These are phyloP conservation scores for Brachypteracias leptosomus DNA, from an alignment of 2,113 vertebrate species.

Conservation along the genomic window DNA sequence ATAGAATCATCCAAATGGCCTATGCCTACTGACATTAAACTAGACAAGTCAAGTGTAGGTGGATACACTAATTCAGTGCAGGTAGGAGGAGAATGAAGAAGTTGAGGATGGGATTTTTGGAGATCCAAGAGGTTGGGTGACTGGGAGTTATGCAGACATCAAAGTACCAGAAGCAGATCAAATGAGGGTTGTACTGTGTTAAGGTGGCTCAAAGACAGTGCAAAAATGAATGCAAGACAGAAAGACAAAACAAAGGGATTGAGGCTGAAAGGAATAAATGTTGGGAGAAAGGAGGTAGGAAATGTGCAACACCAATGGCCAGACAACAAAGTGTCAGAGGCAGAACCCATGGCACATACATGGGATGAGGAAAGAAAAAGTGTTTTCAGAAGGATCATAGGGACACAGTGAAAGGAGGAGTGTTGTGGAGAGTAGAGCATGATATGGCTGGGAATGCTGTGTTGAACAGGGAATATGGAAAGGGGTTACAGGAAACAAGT, in stretches of 20 bases:
- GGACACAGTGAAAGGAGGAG: neutral
- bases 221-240: neutral
- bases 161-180: neutral
- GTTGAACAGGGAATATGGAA: neutral
- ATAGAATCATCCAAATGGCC: neutral
- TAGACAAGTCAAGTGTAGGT: constrained; percentile 1
- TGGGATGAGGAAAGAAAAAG: neutral
- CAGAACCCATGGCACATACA: neutral
- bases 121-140: neutral
- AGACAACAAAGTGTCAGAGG: neutral
- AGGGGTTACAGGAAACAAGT: neutral
- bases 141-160: neutral
- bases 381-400: neutral
- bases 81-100: neutral
- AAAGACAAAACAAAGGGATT: neutral
- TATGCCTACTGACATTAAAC: neutral
- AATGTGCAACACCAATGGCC: rapidly evolving
- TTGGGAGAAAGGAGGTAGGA: neutral
- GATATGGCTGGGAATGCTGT: neutral
- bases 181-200: neutral
- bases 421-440: neutral
- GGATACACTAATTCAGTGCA: neutral
- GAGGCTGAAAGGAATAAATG: neutral
- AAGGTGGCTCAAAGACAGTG: neutral
- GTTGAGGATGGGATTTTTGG: neutral